These are phyloP conservation scores for Hormiphora californensis DNA, from an alignment of 37 sponge, comb jelly and placozoan genomes.

Conservation along the genomic window DNA sequence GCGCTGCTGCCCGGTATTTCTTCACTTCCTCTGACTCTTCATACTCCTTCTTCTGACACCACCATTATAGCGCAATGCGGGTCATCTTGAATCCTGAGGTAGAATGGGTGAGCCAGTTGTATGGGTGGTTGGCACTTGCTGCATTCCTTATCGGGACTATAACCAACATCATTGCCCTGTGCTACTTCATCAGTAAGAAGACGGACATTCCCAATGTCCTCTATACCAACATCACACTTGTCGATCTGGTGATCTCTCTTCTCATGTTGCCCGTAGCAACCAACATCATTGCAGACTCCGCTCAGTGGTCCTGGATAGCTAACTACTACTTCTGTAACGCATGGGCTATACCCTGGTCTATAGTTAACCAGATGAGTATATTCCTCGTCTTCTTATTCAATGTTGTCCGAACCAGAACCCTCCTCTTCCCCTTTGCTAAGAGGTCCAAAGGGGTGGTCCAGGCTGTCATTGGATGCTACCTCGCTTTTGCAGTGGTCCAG, in stretches of 20 bases:
- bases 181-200: conserved; percentile 25
- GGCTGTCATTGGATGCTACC: not conserved
- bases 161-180: not conserved
- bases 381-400: conserved; percentile 8
- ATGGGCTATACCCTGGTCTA: not conserved
- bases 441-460: not conserved
- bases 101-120: not conserved
- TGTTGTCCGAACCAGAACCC: not conserved
- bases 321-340: not conserved
- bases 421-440: conserved; percentile 10
- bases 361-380: not conserved
- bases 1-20: not conserved
- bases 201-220: not conserved
- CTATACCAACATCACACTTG: not conserved
- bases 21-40: not conserved
- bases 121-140: not conserved
- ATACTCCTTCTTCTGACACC: not conserved
- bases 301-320: not conserved
- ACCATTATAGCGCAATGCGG: not conserved
- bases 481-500: not conserved
- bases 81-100: not conserved
- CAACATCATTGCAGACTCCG: not conserved
- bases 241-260: not conserved
- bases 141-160: not conserved
- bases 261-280: not conserved